Evolutionary conservation across 2,888 invertebrate genomes (phyloP).

Genomic region (Hypena proboscidalis): DNA sequence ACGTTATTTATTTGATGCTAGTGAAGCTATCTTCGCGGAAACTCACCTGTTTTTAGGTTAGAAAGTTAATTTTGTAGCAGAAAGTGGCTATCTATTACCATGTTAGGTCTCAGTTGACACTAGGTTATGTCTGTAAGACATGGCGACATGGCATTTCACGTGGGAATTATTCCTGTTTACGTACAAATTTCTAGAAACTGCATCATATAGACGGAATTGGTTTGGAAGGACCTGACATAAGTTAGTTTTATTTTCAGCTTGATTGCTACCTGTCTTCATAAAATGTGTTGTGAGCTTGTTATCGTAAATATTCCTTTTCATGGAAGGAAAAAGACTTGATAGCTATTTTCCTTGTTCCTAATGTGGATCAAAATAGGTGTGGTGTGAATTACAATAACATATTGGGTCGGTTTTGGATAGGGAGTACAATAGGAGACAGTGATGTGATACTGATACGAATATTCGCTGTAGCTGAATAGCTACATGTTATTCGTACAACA

Average conservation of each 20-base stretch:
- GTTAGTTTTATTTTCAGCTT: slow-evolving; percentile 29
- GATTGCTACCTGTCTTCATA: slow-evolving; percentile 21
- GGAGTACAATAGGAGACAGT: no score
- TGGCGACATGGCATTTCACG: no score
- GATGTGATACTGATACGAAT: no score
- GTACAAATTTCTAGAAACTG: slow-evolving; percentile 38
- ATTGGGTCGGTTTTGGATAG: slow-evolving; percentile 23
- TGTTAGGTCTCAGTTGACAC: slow-evolving; percentile 38
- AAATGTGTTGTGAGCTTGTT: slow-evolving; percentile 17
- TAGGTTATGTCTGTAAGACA: slow-evolving; percentile 27
- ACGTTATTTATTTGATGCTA: slow-evolving; percentile 41
- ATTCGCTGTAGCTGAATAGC: no score
- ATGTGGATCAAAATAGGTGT: slow-evolving; percentile 6
- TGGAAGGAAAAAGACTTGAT: no score
- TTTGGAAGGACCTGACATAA: slow-evolving; percentile 22
- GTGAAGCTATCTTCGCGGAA: slow-evolving; percentile 30
- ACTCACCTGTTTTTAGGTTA: slow-evolving; percentile 37
- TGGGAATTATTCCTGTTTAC: slow-evolving; percentile 36
- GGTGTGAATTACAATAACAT: slow-evolving; percentile 14
- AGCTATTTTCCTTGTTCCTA: slow-evolving; percentile 1
- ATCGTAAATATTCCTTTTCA: slow-evolving; percentile 8
- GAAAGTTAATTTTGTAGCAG: slow-evolving; percentile 40
- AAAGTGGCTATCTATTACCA: slow-evolving; percentile 33
- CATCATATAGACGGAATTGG: slow-evolving; percentile 32
- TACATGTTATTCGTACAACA: no score